phyloP scores from a whole-genome alignment of 2,797 vertebrate genomes.

The Oreortyx pictus region DNA sequence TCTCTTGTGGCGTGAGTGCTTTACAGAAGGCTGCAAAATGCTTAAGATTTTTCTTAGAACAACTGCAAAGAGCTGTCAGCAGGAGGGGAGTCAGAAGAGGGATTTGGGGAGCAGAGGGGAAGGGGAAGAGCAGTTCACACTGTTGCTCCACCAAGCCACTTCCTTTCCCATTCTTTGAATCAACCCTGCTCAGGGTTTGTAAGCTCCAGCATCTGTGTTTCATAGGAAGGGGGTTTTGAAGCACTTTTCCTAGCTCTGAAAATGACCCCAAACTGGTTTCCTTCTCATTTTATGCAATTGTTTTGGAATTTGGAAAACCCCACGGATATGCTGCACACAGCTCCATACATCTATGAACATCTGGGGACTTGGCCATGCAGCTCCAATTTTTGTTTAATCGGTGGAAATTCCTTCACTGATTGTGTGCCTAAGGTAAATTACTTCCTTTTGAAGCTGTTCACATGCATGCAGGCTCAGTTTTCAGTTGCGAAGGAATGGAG shows the following conservation, averaged over 20 bases:
- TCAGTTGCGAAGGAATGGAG: neutral
- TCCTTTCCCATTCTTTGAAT: neutral
- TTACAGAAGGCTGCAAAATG: constrained; percentile 10
- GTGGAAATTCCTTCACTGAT: constrained; percentile 55
- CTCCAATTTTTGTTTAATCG: constrained; percentile 21
- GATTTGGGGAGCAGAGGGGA: neutral
- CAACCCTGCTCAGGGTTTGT: neutral
- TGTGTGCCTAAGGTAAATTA: constrained; percentile 63
- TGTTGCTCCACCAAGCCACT: neutral
- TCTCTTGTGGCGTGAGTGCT: neutral
- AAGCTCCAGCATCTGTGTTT: constrained; percentile 38
- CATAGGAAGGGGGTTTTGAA: constrained; percentile 25
- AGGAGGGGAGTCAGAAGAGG: neutral
- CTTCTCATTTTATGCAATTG: constrained; percentile 44
- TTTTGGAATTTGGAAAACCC: constrained; percentile 64
- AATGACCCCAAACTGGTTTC: constrained; percentile 36
- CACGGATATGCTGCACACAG: neutral
- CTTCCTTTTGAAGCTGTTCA: constrained; percentile 62
- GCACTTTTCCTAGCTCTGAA: neutral
- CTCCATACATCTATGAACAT: constrained; percentile 40
- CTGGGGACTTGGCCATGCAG: constrained; percentile 49
- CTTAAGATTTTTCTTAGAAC: neutral
- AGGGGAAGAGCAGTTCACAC: neutral
- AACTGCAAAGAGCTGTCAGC: neutral
- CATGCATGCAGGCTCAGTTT: neutral